Evolutionary conservation across 2,113 vertebrate genomes (phyloP).

Genomic region (Poeciliopsis retropinna): DNA sequence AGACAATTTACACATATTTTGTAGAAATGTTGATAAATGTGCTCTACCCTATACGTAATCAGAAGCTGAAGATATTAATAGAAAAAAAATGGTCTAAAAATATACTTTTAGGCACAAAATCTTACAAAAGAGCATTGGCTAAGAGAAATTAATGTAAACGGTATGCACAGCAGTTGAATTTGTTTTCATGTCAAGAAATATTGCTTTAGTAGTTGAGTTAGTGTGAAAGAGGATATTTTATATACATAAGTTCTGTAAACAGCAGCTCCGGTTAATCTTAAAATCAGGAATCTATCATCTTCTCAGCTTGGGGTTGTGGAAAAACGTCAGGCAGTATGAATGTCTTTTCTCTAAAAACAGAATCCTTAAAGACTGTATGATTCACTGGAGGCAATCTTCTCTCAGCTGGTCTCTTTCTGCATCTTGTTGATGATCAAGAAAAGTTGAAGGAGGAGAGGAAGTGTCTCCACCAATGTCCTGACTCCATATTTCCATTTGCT

Average conservation of each 20-base stretch:
- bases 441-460: conserved; percentile 64
- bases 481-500: conserved; percentile 59
- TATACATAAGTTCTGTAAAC: conserved; percentile 25
- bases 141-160: background rate
- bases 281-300: conserved; percentile 24
- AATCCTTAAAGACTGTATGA: conserved; percentile 35
- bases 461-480: conserved; percentile 45
- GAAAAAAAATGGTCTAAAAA: too few relatives aligned
- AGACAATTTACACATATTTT: too few relatives aligned
- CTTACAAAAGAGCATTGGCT: background rate
- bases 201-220: conserved; percentile 6
- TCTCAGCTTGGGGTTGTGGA: conserved; percentile 37
- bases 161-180: background rate
- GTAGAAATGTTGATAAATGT: too few relatives aligned
- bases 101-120: background rate
- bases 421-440: conserved; percentile 47
- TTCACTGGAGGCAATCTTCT: conserved; percentile 33
- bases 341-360: conserved; percentile 18
- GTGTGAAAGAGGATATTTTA: conserved; percentile 19
- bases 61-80: too few relatives aligned
- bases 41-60: too few relatives aligned
- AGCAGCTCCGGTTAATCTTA: conserved; percentile 18
- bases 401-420: conserved; percentile 44
- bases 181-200: background rate
- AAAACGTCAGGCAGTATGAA: conserved; percentile 47